Base-by-base conservation (phyloP, 2,113 vertebrate genomes). In the Daphoenositta chrysoptera region DNA sequence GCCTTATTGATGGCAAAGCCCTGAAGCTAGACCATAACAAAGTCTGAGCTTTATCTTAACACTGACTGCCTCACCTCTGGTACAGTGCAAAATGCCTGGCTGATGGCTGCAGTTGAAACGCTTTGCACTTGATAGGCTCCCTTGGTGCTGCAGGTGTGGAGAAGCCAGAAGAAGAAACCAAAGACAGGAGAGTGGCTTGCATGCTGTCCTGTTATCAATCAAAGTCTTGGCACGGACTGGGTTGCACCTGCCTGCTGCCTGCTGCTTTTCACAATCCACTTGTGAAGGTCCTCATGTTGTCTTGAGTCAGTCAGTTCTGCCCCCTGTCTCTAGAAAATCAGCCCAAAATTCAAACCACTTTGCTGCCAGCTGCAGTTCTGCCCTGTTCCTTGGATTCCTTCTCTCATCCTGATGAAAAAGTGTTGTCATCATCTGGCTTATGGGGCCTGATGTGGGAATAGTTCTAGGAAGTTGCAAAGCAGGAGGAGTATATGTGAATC, bases 101-200 rank as follows among this genome's bases (percentile, higher is more conserved):
- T 90, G 51, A 56, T 51, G 71, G 7, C 39, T 86, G 44, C 54
- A 73, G 5, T 8, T 87, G 60, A 80, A 78, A 30, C 9, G 11
- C 21, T 42, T 73, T 92, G 60, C 33, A 40, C 18, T 57, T n/a
- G 20, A 21, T 83, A 14, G 0, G 1, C 20, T 90, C 26, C 24
- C 23, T 70, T 78, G 44, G 10, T 70, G 48, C 51, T 78, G 77
- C 31, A 66, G 60, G 10, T 84, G 28, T 53, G 42, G 40, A 60
- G 66, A 81, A 77, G 42, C 42, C 75, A 65, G 69, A 73, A 80
- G 47, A 86, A 90, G 60, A 87, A 95, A 50, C 18, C 13, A 45
- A 89, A 94, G 56, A 27, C 7, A 35, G 64, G 35, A 70, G 39
- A 45, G 33, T 69, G 39, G 16, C 33, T 23, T 37, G 33, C 12